Percentiles rank a stretch among this genome's conserved stretches.
Evolutionary conservation across 2,113 vertebrate genomes (phyloP).

Genomic region (Calyptomena viridis): DNA sequence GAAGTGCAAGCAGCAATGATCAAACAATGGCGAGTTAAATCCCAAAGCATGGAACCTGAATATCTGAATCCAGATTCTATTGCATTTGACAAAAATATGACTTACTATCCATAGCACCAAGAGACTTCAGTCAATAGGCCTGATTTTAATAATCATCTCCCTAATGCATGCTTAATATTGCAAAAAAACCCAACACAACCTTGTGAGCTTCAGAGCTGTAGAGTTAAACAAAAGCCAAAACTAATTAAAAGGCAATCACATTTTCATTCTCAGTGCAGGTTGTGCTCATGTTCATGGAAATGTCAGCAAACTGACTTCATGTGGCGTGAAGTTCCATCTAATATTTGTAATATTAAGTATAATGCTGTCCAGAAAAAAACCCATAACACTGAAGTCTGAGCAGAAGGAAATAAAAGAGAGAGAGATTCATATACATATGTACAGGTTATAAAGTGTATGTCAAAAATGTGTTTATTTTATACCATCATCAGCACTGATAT

Average conservation of each 20-base stretch:
- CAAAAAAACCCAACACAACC: neutral
- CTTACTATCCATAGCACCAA: neutral
- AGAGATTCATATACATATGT: neutral
- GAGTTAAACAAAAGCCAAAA: neutral
- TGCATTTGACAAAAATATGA: neutral
- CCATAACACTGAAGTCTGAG: neutral
- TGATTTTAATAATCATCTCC: neutral
- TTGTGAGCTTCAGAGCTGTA: neutral
- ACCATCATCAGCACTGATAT: neutral
- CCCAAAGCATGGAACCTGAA: neutral
- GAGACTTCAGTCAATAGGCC: neutral
- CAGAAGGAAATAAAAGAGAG: neutral
- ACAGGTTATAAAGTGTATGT: neutral
- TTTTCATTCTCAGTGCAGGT: neutral
- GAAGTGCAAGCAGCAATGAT: neutral
- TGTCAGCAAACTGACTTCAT: neutral
- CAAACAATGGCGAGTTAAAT: neutral
- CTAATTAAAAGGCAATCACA: neutral
- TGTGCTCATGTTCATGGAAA: neutral
- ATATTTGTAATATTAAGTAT: neutral
- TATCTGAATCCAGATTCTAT: neutral
- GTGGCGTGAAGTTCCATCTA: neutral
- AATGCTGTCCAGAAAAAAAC: neutral
- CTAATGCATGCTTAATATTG: neutral
- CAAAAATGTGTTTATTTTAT: neutral